These are phyloP conservation scores for Lithophane socia DNA, from an alignment of 2,888 invertebrate species.

Conservation along the genomic window DNA sequence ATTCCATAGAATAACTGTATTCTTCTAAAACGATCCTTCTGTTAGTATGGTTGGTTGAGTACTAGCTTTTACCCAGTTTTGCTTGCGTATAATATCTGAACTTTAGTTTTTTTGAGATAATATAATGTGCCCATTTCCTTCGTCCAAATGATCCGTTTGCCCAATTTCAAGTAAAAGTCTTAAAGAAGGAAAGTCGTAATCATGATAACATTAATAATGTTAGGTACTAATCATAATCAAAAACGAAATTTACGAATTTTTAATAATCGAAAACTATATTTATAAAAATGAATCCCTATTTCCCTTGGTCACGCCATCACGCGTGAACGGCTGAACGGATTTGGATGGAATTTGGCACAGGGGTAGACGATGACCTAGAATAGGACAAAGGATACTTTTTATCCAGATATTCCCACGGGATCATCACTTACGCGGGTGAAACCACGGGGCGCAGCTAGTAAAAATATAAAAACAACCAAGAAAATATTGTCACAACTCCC, in stretches of 20 bases:
- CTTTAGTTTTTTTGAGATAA: background rate
- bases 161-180: background rate
- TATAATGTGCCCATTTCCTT: background rate
- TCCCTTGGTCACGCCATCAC: too few species aligned
- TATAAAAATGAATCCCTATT: too few species aligned
- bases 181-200: background rate
- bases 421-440: too few species aligned
- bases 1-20: background rate
- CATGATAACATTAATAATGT: background rate
- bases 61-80: background rate
- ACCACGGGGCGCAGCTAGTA: too few species aligned
- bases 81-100: background rate
- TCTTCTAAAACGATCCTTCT: background rate
- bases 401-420: too few species aligned
- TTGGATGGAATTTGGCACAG: too few species aligned
- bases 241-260: too few species aligned
- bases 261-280: too few species aligned
- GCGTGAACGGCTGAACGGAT: too few species aligned
- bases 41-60: background rate
- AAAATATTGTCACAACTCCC: background rate
- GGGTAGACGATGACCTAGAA: too few species aligned
- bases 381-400: too few species aligned
- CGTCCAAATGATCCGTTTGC: background rate
- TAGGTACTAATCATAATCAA: background rate
- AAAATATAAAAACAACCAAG: too few species aligned